Base-by-base conservation (phyloP, 1,140 invertebrate species). In the Phortica variegata region DNA sequence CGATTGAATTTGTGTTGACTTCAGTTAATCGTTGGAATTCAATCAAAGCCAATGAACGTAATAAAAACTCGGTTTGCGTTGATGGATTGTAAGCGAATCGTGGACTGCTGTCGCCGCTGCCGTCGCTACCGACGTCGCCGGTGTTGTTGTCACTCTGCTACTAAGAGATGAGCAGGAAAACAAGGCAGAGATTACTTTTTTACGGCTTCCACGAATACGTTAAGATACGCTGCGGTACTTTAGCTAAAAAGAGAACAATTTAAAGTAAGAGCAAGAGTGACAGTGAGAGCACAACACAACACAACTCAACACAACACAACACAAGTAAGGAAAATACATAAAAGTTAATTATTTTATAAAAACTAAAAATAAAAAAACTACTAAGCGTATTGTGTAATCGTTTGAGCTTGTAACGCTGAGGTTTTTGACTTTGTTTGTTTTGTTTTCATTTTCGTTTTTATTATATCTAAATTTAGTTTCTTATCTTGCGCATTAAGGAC, bases 271-370 rank as follows among this genome's bases (percentile, higher is more conserved):
- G 16, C 16, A 17, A 19, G 18, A 52, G 54, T 60, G 52, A 55
- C n/a, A n/a, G n/a, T n/a, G n/a, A n/a, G n/a, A n/a, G n/a, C n/a
- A n/a, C n/a, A n/a, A n/a, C n/a, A n/a, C n/a, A n/a, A n/a, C n/a
- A n/a, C n/a, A n/a, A n/a, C n/a, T n/a, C n/a, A n/a, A n/a, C n/a
- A n/a, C n/a, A n/a, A n/a, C n/a, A n/a, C n/a, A 62, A 65, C 58
- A 48, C 65, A 60, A 68, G 63, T 63, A 68, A 68, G 60, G 57
- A 68, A 68, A 69, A 68, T 68, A 68, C 60, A 68, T 68, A 68
- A 68, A 68, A 68, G 43, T 68, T 68, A 68, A 68, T 68, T 68
- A 68, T 68, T 68, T 68, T 66, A 68, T 68, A 68, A 63, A n/a
- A 68, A 68, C 65, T 60, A 52, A 21, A 16, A 41, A 43, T 43